Percentiles rank a stretch among this genome's conserved stretches.
phyloP scores from a whole-genome alignment of 2,113 vertebrate genomes.

The Andinoacara biseriatus region DNA sequence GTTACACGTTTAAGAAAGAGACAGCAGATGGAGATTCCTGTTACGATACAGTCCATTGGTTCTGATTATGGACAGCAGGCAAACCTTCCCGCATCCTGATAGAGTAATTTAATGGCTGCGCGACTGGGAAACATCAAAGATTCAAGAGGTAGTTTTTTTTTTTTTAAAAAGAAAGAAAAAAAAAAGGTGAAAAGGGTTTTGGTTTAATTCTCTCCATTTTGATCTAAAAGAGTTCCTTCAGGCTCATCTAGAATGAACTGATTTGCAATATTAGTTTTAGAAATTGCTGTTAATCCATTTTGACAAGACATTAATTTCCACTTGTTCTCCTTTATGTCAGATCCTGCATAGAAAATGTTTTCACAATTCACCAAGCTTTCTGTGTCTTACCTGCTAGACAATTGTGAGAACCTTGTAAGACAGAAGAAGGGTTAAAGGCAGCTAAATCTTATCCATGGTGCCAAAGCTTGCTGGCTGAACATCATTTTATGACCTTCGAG shows the following conservation, averaged over 20 bases:
- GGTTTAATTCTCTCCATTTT: no score
- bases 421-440: rapidly evolving
- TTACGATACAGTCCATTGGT: neutral
- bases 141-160: neutral
- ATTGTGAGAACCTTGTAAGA: neutral
- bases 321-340: no score
- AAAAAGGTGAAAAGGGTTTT: neutral
- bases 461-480: neutral
- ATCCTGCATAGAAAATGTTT: no score
- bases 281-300: no score
- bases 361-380: no score
- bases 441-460: neutral
- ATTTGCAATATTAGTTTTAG: no score
- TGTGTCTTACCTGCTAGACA: neutral
- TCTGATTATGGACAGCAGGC: neutral
- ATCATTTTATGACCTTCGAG: neutral
- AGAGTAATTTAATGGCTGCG: neutral
- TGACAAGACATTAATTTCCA: no score
- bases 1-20: neutral
- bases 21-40: conserved; percentile 8
- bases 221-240: no score
- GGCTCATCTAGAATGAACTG: no score
- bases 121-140: neutral
- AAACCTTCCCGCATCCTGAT: neutral
- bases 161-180: no score